Conservation (phyloP, 1,140 invertebrate species). For the Leptoteleia sp. region DNA sequence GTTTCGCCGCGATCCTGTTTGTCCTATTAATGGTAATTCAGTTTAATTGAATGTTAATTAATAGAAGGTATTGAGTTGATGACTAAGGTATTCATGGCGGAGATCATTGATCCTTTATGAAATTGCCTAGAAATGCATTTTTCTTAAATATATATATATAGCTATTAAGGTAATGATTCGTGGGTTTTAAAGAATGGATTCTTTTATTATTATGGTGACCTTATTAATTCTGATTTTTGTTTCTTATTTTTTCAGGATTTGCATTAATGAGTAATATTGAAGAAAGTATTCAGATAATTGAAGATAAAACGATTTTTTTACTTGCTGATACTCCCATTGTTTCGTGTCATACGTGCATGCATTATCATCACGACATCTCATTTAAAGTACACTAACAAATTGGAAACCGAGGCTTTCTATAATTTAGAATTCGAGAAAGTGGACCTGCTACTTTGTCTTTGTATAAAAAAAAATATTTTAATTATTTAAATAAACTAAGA, state of each 20-base stretch:
- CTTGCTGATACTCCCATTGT: slow-evolving; percentile 21
- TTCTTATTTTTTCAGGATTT: slow-evolving; percentile 3
- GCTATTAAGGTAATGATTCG: too few relatives aligned
- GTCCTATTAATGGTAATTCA: not conserved
- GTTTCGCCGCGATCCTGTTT: not conserved
- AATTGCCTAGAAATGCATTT: not conserved
- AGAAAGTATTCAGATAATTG: slow-evolving; percentile 4
- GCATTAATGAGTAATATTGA: slow-evolving; percentile 14
- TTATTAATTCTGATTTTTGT: slow-evolving; percentile 4
- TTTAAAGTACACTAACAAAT: slow-evolving; percentile 41
- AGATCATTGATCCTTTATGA: not conserved
- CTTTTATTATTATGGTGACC: too few relatives aligned
- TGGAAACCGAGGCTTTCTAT: slow-evolving; percentile 32
- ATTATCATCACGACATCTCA: slow-evolving; percentile 45
- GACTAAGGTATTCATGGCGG: not conserved
- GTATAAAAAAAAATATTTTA: slow-evolving; percentile 4
- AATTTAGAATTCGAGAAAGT: slow-evolving; percentile 59
- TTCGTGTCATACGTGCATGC: slow-evolving; percentile 25
- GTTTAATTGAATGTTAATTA: slow-evolving; percentile 20
- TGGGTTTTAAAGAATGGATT: too few relatives aligned
- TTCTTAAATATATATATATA: too few relatives aligned
- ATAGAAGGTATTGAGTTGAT: slow-evolving; percentile 1
- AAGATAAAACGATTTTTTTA: slow-evolving; percentile 11
- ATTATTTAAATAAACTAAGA: too few relatives aligned
- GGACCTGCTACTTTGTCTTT: slow-evolving; percentile 17